phyloP scores from a whole-genome alignment of 2,113 vertebrate species.

The Phalacrocorax pelagicus region DNA sequence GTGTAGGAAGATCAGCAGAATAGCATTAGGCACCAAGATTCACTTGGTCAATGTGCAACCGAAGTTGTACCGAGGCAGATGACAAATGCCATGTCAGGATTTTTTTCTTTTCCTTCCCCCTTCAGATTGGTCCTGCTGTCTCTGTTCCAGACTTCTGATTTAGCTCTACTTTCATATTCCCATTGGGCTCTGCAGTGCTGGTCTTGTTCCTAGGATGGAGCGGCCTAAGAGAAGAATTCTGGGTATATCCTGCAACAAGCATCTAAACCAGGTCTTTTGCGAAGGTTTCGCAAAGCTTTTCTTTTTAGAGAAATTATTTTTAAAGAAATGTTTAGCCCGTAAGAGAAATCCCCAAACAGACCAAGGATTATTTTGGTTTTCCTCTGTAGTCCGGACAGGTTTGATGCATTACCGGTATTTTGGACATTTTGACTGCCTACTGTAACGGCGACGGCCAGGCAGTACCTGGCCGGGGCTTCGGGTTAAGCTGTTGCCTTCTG shows the following conservation, averaged over 20 bases:
- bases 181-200: neutral
- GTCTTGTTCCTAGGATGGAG: neutral
- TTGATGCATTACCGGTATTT: neutral
- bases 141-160: neutral
- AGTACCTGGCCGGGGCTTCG: slow-evolving; percentile 47
- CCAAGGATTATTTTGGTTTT: neutral
- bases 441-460: slow-evolving; percentile 23
- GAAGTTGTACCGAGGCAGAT: neutral
- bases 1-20: neutral
- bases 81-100: neutral
- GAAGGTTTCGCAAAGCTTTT: neutral
- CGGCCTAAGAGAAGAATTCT: neutral
- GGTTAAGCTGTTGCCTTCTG: slow-evolving; percentile 67
- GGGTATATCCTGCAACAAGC: neutral
- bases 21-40: neutral
- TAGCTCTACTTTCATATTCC: neutral
- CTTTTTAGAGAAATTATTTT: neutral
- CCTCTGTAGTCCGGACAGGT: neutral
- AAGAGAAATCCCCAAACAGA: neutral
- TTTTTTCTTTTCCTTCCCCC: neutral
- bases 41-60: neutral
- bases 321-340: neutral
- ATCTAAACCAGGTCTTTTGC: neutral
- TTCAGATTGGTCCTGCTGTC: neutral
- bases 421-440: slow-evolving; percentile 26